Evolutionary conservation across 92 coral and sea anemone species (phyloP).

Genomic region (Muricea muricata): DNA sequence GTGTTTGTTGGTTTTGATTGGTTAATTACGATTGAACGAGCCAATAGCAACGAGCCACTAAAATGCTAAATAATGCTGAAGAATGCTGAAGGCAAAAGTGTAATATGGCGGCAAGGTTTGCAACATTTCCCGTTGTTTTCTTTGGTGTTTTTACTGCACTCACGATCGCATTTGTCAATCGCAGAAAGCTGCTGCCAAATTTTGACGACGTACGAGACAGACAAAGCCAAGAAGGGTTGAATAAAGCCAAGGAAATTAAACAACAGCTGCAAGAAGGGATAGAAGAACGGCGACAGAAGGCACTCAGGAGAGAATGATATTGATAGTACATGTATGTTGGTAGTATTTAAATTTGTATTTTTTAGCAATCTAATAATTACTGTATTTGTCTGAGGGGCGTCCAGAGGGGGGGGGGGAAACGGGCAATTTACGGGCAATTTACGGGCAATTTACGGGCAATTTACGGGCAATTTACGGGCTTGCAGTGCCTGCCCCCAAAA

Average conservation of each 20-base stretch:
- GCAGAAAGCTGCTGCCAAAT: conserved; percentile 78
- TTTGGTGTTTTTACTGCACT: conserved; percentile 79
- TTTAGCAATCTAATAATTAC: background rate
- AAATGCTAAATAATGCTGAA: too few relatives aligned
- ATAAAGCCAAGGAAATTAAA: conserved; percentile 73
- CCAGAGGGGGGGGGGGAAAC: too few relatives aligned
- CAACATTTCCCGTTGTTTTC: conserved; percentile 86
- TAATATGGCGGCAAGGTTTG: conserved; percentile 74
- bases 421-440: too few relatives aligned
- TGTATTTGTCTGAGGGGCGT: too few relatives aligned
- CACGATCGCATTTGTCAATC: conserved; percentile 85
- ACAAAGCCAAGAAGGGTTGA: conserved; percentile 64
- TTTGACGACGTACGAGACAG: conserved; percentile 72
- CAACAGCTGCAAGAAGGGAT: conserved; percentile 76
- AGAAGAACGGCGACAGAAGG: conserved; percentile 65
- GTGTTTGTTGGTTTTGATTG: background rate
- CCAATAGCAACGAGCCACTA: background rate
- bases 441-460: too few relatives aligned
- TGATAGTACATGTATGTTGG: background rate
- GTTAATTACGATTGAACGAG: background rate
- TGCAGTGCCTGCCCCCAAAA: too few relatives aligned
- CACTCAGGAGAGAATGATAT: background rate
- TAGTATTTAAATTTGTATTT: background rate
- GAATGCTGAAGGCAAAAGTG: background rate
- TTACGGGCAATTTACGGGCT: too few relatives aligned